Evolutionary conservation across 2,797 vertebrate species (phyloP).

Genomic region (Naso thynnoides): DNA sequence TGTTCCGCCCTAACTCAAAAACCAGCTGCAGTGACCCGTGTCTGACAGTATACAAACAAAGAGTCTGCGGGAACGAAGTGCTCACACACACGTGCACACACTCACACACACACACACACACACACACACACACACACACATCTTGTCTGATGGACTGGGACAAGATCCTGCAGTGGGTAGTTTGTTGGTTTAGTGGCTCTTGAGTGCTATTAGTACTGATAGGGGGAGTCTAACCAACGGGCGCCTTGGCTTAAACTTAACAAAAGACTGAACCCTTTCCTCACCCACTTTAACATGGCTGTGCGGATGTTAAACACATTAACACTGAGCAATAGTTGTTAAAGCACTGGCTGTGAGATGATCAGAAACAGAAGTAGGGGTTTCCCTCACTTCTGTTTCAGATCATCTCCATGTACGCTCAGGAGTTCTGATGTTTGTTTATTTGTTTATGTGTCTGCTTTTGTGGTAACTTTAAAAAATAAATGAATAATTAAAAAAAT

Average conservation of each 20-base stretch:
- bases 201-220: conserved; percentile 75
- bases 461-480: conserved; percentile 48
- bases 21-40: conserved; percentile 81
- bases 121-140: conserved; percentile 44
- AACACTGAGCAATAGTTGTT: conserved; percentile 27
- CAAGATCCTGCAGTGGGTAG: conserved; percentile 68
- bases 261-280: conserved; percentile 48
- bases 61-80: conserved; percentile 52
- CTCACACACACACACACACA: conserved; percentile 44
- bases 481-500: conserved; percentile 34
- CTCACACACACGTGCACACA: conserved; percentile 18
- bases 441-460: conserved; percentile 52
- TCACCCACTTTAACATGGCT: conserved; percentile 10
- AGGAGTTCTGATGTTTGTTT: conserved; percentile 49
- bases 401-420: conserved; percentile 58
- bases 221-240: conserved; percentile 43
- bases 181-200: conserved; percentile 80
- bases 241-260: conserved; percentile 47
- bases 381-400: conserved; percentile 44
- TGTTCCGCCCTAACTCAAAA: conserved; percentile 70
- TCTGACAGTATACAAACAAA: conserved; percentile 80
- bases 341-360: conserved; percentile 32
- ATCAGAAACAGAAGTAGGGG: conserved; percentile 48
- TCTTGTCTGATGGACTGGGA: conserved; percentile 66
- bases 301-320: conserved; percentile 31